Conservation (phyloP, 2,113 vertebrate genomes). For the Dunckerocampus dactyliophorus region DNA sequence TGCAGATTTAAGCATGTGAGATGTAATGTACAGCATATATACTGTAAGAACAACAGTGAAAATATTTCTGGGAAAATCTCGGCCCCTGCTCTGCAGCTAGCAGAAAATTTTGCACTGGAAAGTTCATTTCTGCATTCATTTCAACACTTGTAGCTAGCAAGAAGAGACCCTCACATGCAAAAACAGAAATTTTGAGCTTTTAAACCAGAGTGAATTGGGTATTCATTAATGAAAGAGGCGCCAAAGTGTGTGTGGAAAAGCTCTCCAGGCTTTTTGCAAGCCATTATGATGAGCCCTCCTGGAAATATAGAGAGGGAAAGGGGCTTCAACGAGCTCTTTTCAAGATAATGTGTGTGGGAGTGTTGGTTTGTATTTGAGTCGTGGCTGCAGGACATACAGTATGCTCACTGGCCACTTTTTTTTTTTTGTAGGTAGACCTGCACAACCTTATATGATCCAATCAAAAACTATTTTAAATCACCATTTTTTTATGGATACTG, state of each 20-base stretch:
- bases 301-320: conserved; percentile 35
- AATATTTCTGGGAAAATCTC: conserved; percentile 1
- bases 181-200: conserved; percentile 34
- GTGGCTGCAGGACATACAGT: background rate
- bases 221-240: conserved; percentile 34
- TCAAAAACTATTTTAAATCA: background rate
- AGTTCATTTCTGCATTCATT: background rate
- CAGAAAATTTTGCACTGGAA: background rate
- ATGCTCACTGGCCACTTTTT: background rate
- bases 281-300: conserved; percentile 39
- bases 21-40: background rate
- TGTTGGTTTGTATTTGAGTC: background rate
- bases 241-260: conserved; percentile 37
- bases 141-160: background rate
- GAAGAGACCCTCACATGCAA: background rate
- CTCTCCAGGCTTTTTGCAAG: conserved; percentile 25
- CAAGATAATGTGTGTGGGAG: conserved; percentile 18
- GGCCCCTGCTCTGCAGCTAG: background rate
- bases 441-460: background rate
- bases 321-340: conserved; percentile 36
- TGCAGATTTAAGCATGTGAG: background rate
- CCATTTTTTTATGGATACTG: too few relatives aligned
- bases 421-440: background rate
- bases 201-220: conserved; percentile 21
- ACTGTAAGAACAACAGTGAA: background rate